Conservation (phyloP, 2,888 invertebrate genomes). For the Poecilus cupreus region DNA sequence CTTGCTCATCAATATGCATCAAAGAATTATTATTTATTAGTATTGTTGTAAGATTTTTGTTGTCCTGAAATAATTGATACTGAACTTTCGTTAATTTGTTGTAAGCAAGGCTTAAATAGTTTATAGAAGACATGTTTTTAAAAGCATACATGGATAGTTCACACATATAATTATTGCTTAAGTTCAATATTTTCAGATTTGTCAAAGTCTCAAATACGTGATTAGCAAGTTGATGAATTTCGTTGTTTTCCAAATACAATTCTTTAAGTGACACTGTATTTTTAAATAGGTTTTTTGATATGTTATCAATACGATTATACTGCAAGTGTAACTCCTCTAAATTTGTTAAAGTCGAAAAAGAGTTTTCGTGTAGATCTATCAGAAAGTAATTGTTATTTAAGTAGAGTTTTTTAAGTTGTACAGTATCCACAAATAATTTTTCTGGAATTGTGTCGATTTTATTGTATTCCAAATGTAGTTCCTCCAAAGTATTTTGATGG, state of each 20-base stretch:
- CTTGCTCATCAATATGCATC: neutral
- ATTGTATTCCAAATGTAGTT: neutral
- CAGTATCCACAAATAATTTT: neutral
- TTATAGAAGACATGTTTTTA: neutral
- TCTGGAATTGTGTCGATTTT: neutral
- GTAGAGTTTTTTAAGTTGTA: neutral
- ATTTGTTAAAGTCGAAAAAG: neutral
- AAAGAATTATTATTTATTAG: conserved; percentile 2
- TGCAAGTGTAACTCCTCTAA: conserved; percentile 3
- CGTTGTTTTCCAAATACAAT: neutral
- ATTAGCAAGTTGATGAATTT: neutral
- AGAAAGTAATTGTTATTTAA: neutral
- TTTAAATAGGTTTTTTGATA: neutral
- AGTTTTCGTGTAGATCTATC: neutral
- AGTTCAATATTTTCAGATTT: neutral
- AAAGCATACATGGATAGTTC: neutral
- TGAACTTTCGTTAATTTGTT: neutral
- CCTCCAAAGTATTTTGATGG: too few species aligned
- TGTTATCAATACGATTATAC: neutral
- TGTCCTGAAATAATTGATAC: neutral
- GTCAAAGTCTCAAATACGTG: neutral
- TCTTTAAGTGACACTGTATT: neutral
- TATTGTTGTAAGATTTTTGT: neutral
- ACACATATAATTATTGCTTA: neutral
- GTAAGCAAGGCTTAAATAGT: neutral